These are phyloP conservation scores for Gallinago undulata DNA, from an alignment of 2,113 vertebrate species.

Conservation along the genomic window DNA sequence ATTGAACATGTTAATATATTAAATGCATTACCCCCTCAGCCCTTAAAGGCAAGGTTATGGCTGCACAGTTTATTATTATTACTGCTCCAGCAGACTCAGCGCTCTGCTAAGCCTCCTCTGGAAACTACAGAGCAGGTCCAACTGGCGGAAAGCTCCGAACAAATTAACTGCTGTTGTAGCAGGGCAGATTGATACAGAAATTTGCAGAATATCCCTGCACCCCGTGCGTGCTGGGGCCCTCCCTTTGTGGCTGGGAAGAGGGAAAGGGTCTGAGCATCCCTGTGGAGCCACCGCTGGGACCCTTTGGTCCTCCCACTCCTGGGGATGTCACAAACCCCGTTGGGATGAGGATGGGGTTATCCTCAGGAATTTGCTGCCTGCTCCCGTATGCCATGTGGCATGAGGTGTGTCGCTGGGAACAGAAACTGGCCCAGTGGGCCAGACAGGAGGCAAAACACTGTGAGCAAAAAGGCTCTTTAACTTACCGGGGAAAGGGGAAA, in stretches of 20 bases:
- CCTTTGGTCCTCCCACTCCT: background rate
- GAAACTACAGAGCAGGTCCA: background rate
- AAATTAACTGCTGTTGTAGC: background rate
- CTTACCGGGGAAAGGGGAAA: background rate
- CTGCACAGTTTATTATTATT: background rate
- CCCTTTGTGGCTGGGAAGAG: background rate
- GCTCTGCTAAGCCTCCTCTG: slow-evolving; percentile 13
- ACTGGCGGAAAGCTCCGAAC: background rate
- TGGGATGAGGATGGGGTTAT: background rate
- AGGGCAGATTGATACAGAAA: background rate
- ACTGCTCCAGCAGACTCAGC: slow-evolving; percentile 4
- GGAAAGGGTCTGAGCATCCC: background rate
- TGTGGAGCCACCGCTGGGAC: background rate
- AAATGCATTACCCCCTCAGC: background rate
- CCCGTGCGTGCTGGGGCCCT: background rate
- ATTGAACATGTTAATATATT: background rate
- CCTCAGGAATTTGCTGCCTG: background rate
- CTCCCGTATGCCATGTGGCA: accelerated
- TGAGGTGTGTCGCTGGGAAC: background rate
- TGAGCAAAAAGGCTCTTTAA: background rate
- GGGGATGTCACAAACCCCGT: accelerated
- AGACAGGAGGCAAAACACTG: background rate
- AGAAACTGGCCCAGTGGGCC: background rate
- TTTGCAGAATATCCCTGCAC: background rate
- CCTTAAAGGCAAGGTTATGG: background rate